Percentiles rank a stretch among this genome's conserved stretches.
Evolutionary conservation across 2,113 vertebrate genomes (phyloP).

Genomic region (Protomyctophum bolini): DNA sequence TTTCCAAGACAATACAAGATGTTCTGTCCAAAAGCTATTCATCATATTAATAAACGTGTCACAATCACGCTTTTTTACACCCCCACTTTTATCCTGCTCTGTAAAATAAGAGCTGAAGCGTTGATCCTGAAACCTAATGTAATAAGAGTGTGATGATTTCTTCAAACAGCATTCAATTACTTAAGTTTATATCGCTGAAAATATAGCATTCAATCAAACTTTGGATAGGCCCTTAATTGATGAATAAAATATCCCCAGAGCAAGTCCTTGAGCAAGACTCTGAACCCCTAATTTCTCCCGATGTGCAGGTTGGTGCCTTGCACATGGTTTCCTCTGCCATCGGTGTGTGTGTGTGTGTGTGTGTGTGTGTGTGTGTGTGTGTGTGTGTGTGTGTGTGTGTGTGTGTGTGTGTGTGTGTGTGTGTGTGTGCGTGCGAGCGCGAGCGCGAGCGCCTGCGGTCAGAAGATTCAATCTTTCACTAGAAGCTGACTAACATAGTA

Average conservation of each 20-base stretch:
- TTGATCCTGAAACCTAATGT: constrained; percentile 9
- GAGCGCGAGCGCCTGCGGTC: too few species aligned
- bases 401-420: too few species aligned
- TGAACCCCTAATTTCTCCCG: too few species aligned
- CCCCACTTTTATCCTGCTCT: constrained; percentile 13
- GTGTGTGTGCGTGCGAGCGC: too few species aligned
- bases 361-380: too few species aligned
- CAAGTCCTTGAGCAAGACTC: neutral
- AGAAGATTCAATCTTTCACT: too few species aligned
- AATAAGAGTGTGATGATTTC: constrained; percentile 14
- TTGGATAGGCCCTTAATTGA: neutral
- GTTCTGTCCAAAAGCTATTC: constrained; percentile 57
- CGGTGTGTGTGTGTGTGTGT: too few species aligned
- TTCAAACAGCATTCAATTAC: neutral
- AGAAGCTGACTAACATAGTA: too few species aligned
- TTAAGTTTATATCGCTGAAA: neutral
- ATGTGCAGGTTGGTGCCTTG: too few species aligned
- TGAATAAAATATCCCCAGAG: neutral
- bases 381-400: too few species aligned
- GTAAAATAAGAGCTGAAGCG: constrained; percentile 19
- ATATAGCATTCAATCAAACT: neutral
- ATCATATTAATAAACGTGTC: constrained; percentile 66
- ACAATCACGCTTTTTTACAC: constrained; percentile 19
- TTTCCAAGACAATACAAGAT: constrained; percentile 46
- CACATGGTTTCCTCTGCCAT: too few species aligned